Evolutionary conservation across 2,797 vertebrate species (phyloP), one percentile per base, ranked within the genome.

Genomic region (Protosalanx chinensis): DNA sequence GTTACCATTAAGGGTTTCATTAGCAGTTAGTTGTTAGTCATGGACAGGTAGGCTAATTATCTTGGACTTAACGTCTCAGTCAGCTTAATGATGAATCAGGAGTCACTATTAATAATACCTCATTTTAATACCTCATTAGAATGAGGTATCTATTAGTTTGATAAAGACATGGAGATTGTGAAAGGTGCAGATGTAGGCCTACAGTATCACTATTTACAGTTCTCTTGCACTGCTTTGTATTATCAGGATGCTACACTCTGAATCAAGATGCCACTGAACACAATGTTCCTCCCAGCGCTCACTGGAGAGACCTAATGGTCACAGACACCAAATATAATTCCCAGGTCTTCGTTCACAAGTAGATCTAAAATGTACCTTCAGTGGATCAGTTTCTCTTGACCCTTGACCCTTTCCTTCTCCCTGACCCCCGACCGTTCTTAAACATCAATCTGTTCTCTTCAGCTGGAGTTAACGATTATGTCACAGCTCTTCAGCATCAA

Each of bases 41-140:
- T 7, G 37, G 37, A 41, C 37, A 41, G 37, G 37, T 33, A 3
- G 33, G 33, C 33, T 41, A 41, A 41, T 41, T 41, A 41, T 41
- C 37, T 41, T 10, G 1, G 37, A 41, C 7, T 10, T 10, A 12
- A 41, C 37, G 37, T 41, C 37, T 12, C 37, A 41, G 10, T 41
- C 10, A 41, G 77, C 79, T 76, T 80, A 73, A 69, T 82, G 82
- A 83, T 85, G 82, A 83, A 53, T 68, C 76, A 81, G 83, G 80
- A 84, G 81, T 68, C 70, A 77, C 56, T 69, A n/a, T n/a, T n/a
- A n/a, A n/a, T n/a, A n/a, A n/a, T n/a, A n/a, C n/a, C n/a, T n/a
- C n/a, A n/a, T n/a, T n/a, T n/a, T n/a, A n/a, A n/a, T n/a, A n/a
- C n/a, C n/a, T n/a, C n/a, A n/a, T n/a, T n/a, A n/a, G n/a, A 27